Conservation (phyloP, 2,888 invertebrate genomes). For the Cosmorhoe ocellata region DNA sequence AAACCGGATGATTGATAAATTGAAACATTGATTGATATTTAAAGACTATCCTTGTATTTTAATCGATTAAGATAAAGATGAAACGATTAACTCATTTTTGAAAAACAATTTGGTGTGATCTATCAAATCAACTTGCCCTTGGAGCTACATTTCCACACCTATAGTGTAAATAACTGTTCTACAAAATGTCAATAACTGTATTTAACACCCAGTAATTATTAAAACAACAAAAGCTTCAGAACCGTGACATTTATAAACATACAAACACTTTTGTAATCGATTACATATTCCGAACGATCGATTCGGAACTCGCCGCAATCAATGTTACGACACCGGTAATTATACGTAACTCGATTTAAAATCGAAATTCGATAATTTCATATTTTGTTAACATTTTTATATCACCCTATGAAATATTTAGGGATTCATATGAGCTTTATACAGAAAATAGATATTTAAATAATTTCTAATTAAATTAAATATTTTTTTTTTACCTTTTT, state of each 20-base stretch:
- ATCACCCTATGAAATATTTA: no score
- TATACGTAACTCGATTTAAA: conserved; percentile 29
- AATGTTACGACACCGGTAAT: conserved; percentile 48
- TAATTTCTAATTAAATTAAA: no score
- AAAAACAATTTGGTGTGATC: conserved; percentile 5
- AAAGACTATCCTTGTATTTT: not conserved
- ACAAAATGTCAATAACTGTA: conserved; percentile 27
- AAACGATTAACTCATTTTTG: conserved; percentile 14
- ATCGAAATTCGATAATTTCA: conserved; percentile 38
- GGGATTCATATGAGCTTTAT: no score
- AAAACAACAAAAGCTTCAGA: conserved; percentile 52
- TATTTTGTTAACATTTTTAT: not conserved
- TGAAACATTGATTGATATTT: conserved; percentile 12
- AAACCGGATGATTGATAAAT: not conserved
- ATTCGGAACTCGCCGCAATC: conserved; percentile 51
- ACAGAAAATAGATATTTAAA: no score
- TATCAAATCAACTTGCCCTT: conserved; percentile 4
- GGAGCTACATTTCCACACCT: conserved; percentile 13
- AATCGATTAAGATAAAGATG: conserved; percentile 6
- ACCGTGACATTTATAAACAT: conserved; percentile 68
- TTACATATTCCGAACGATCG: conserved; percentile 53
- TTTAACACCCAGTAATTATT: conserved; percentile 44
- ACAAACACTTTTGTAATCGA: conserved; percentile 57
- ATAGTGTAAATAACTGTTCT: conserved; percentile 18
- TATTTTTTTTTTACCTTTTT: no score